phyloP scores from a whole-genome alignment of 2,797 vertebrate species.

The Margarornis squamiger region DNA sequence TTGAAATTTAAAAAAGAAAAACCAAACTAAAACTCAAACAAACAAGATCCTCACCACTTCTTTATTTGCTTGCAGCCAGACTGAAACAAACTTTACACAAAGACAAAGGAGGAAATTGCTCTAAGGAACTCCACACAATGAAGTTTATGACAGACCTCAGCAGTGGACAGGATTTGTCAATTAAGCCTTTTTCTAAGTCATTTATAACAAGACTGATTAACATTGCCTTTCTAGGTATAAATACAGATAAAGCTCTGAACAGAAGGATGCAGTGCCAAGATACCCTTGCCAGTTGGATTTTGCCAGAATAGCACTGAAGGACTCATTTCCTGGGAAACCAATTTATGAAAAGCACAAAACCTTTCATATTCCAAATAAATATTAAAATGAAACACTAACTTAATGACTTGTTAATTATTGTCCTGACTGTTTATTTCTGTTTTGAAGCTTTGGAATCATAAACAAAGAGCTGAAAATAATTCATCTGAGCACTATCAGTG shows the following conservation, averaged over 20 bases:
- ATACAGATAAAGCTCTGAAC: neutral
- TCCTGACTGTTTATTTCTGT: neutral
- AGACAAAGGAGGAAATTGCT: neutral
- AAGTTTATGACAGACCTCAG: neutral
- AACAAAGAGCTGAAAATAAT: neutral
- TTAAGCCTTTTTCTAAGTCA: neutral
- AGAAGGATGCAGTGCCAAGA: neutral
- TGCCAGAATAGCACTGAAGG: neutral
- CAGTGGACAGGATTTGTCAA: neutral
- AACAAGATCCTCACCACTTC: too few species aligned
- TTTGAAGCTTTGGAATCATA: neutral
- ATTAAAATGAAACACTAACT: neutral
- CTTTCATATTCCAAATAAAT: slow-evolving; percentile 3
- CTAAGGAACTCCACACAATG: neutral
- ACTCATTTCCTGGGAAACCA: neutral
- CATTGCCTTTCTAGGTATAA: neutral
- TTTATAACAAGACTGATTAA: neutral
- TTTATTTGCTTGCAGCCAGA: neutral
- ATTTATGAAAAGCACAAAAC: neutral
- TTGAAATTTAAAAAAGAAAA: neutral
- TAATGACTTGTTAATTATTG: slow-evolving; percentile 7
- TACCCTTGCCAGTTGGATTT: neutral
- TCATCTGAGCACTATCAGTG: neutral
- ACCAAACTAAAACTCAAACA: neutral
- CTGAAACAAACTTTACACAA: neutral